Evolutionary conservation across 35 echinoderm and acorn worm species (phyloP), one percentile per base, ranked within the genome.

Genomic region (Lytechinus pictus): DNA sequence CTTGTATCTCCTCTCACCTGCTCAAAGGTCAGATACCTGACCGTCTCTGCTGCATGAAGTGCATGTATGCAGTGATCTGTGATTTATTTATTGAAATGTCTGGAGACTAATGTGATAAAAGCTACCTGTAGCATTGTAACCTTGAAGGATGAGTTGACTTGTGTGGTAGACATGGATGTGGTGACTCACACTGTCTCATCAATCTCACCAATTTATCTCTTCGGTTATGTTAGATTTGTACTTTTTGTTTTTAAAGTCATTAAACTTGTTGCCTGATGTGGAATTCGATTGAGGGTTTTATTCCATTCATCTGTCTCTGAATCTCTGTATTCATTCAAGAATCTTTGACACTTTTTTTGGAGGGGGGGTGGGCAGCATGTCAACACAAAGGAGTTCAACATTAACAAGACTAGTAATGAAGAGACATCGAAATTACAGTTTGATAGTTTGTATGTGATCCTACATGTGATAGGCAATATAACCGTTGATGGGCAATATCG

Each of bases 131-230:
- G 66, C 12, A 7, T 6, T 79, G 66, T 79, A 79, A 79, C 66
- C 66, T 79, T 79, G 66, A 79, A 24, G 66, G 14, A 24, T n/a
- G 16, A 79, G 66, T 79, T 79, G 66, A 79, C 19, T 79, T 4
- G 66, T 79, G 19, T 27, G 66, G 66, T 79, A 79, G 66, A 79
- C 66, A 16, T 79, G 66, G 19, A 79, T 79, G 61, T 24, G 66
- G n/a, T 79, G 66, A 79, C 66, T 79, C 66, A 79, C 66, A 79
- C 66, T 79, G 66, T 16, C 66, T 79, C 66, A 79, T 79, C 66
- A 79, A 16, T 79, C 66, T n/a, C 66, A 79, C 19, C 14, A 79
- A 24, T 24, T n/a, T n/a, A 79, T 79, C 21, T 24, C 66, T 79
- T 79, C n/a, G 16, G 21, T n/a, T 79, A 24, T 16, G n/a, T 79